Conservation (phyloP, 1,140 invertebrate species). For the Cepaea nemoralis region DNA sequence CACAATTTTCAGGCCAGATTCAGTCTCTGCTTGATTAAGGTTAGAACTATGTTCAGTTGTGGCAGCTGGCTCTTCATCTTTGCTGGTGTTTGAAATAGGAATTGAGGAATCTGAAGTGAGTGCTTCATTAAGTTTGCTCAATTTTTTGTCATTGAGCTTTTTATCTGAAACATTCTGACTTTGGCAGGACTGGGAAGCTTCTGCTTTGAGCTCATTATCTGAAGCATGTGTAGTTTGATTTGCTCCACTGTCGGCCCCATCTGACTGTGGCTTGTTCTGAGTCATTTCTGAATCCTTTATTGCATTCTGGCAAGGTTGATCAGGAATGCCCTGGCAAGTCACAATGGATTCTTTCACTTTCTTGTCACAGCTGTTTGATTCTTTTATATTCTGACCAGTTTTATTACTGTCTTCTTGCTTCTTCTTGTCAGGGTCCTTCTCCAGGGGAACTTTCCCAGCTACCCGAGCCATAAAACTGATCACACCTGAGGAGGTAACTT, state of each 20-base stretch:
- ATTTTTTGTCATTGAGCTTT: not conserved
- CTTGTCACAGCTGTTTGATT: too few relatives aligned
- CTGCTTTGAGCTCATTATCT: not conserved
- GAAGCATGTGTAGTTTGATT: not conserved
- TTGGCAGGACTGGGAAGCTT: not conserved
- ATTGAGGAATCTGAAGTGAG: not conserved
- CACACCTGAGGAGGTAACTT: slow-evolving; percentile 31
- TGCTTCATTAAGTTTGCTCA: slow-evolving; percentile 5
- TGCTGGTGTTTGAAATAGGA: too few relatives aligned
- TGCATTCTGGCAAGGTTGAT: too few relatives aligned
- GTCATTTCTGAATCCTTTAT: too few relatives aligned
- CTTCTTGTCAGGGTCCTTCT: slow-evolving; percentile 41
- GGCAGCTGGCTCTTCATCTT: too few relatives aligned
- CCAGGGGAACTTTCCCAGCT: slow-evolving; percentile 45
- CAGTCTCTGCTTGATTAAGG: not conserved
- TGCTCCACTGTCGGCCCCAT: not conserved
- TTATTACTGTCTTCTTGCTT: not conserved
- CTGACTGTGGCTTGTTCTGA: not conserved
- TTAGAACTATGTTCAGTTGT: not conserved
- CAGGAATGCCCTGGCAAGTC: too few relatives aligned
- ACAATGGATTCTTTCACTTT: not conserved
- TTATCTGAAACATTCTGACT: not conserved
- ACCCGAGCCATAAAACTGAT: slow-evolving; percentile 45
- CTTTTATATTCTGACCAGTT: not conserved
- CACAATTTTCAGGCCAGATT: slow-evolving; percentile 44